These are phyloP conservation scores for Picathartes gymnocephalus DNA, from an alignment of 2,113 vertebrate genomes.

Conservation along the genomic window DNA sequence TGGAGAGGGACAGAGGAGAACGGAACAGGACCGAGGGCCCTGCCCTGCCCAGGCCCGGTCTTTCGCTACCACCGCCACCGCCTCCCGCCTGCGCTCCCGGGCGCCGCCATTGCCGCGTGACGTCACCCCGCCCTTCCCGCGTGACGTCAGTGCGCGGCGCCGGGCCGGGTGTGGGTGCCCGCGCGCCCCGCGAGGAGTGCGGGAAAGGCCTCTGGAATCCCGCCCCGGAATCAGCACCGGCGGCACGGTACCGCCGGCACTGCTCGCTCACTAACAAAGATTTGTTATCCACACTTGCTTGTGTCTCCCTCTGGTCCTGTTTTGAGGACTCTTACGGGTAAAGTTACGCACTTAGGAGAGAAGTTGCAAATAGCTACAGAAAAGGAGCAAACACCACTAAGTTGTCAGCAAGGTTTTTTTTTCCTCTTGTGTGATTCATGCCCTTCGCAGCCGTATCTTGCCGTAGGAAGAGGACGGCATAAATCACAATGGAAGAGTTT, in stretches of 20 bases:
- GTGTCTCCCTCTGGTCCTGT: too few species aligned
- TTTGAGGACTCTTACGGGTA: not conserved
- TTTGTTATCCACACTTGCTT: not conserved
- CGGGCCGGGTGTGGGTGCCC: accelerated
- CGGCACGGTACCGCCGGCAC: not conserved
- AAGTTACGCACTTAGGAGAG: not conserved
- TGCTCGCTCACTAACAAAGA: not conserved
- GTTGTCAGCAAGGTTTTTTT: not conserved
- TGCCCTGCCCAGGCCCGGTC: too few species aligned
- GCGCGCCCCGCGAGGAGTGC: too few species aligned
- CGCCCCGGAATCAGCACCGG: too few species aligned
- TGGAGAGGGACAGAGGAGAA: accelerated
- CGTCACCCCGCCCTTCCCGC: not conserved
- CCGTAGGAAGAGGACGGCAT: not conserved
- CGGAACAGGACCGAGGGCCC: too few species aligned
- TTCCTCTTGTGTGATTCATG: not conserved
- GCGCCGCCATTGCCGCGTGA: not conserved
- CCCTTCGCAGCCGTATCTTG: not conserved
- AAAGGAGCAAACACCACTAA: not conserved
- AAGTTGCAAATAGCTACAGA: not conserved
- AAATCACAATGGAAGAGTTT: conserved; percentile 4
- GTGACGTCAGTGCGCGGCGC: not conserved
- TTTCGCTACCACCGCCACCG: accelerated
- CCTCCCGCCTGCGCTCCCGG: not conserved
- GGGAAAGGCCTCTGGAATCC: not conserved